Conservation (phyloP, 2,888 invertebrate genomes). For the Apamea sordens region DNA sequence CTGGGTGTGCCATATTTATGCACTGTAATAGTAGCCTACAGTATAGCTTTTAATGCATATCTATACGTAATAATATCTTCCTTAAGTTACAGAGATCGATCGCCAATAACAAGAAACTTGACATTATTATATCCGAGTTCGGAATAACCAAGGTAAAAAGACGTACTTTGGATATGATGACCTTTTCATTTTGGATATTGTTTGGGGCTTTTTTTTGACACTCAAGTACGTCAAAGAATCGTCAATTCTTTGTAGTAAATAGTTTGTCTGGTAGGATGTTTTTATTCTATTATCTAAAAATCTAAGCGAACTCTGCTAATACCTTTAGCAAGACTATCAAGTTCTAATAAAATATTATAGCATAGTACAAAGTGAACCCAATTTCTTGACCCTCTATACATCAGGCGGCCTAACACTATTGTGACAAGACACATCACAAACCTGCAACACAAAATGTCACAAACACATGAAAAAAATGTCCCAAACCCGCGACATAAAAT, state of each 20-base stretch:
- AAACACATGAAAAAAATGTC: not conserved
- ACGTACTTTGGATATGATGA: not conserved
- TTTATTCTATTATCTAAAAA: not conserved
- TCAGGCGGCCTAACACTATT: conserved; percentile 10
- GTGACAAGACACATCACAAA: conserved; percentile 24
- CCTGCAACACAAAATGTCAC: not conserved
- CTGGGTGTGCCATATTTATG: not conserved
- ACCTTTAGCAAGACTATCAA: not conserved
- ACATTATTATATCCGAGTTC: not conserved
- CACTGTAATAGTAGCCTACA: conserved; percentile 2
- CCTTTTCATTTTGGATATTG: not conserved
- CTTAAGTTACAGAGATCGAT: conserved; percentile 6
- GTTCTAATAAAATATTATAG: conserved; percentile 9
- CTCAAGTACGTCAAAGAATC: not conserved
- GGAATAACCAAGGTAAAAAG: not conserved
- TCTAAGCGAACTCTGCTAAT: not conserved
- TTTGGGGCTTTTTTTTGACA: conserved; percentile 2
- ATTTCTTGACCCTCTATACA: conserved; percentile 26
- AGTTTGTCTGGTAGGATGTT: not conserved
- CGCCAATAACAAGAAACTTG: not conserved
- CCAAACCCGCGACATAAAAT: not conserved
- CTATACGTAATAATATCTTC: not conserved
- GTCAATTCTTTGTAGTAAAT: not conserved
- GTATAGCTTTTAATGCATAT: conserved; percentile 8
- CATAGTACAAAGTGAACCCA: conserved; percentile 51